Base-by-base conservation (phyloP, 2,888 invertebrate species). In the Tortrix viridana region DNA sequence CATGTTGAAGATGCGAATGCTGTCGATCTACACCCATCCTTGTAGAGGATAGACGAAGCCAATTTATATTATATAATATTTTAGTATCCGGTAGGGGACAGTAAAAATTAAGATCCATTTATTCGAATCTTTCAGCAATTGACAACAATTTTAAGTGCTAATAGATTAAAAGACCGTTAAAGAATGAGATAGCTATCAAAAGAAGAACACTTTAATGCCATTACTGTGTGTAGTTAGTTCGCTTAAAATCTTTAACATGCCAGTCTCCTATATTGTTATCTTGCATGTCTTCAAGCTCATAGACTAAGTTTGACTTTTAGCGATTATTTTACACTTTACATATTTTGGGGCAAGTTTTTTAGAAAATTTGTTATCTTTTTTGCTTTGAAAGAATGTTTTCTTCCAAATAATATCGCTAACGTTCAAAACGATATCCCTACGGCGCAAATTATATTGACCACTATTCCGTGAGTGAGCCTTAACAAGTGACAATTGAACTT, bases 301-400 rank as follows among this genome's bases (percentile, higher is more conserved):
- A 59, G 5, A 59, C 52, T 14, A 52, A 19, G 1, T 49, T 43
- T 9, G 59, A 59, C 12, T 46, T 32, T 50, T 59, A 5, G 14
- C n/a, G 1, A 46, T n/a, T 7, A 60, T 32, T 6, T 26, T 3
- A 32, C 59, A 52, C 16, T 47, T 60, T 0, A 47, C 5, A 32
- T 20, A 60, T 54, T 60, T 60, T 3, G 60, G 60, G 1, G 60
- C 60, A 14, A 60, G 7, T 37, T 60, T 60, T 22, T 53, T 54
- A 9, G 7, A n/a, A 23, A 60, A 60, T 3, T 1, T 12, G 6
- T 47, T 54, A 6, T 47, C 41, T 16, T 53, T 54, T 16, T 60
- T 41, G 6, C 53, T 53, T 23, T 20, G 46, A 2, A 5, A 3
- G 38, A 22, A 22, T 2, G 22, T 22, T 3, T 22, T 22, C 3